These are phyloP conservation scores for Thinocorus orbignyianus DNA, from an alignment of 2,113 vertebrate genomes.

Conservation along the genomic window DNA sequence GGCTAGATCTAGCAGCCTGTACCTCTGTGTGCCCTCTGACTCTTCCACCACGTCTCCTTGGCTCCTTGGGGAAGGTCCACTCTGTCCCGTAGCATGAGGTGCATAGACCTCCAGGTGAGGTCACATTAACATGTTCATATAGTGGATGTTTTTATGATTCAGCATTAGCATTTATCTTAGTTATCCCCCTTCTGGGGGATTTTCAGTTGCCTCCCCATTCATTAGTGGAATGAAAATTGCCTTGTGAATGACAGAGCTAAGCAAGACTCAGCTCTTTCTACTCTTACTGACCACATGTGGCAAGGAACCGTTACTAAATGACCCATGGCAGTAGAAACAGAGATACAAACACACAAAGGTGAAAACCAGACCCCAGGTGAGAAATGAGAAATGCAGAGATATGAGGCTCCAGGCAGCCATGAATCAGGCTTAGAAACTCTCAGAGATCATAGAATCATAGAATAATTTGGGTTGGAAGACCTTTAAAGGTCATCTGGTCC, in stretches of 20 bases:
- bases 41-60: background rate
- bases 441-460: background rate
- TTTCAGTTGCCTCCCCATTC: background rate
- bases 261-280: background rate
- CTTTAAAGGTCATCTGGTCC: background rate
- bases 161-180: background rate
- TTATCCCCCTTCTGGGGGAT: background rate
- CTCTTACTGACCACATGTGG: background rate
- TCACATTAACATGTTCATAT: background rate
- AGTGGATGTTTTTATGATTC: background rate
- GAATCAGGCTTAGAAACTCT: background rate
- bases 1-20: background rate
- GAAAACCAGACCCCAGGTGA: background rate
- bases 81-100: background rate
- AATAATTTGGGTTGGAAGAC: background rate
- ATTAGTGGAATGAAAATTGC: background rate
- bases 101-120: background rate
- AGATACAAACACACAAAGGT: background rate
- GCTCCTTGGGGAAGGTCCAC: background rate
- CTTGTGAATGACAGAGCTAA: background rate
- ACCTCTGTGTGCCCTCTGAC: background rate
- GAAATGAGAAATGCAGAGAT: background rate
- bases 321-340: background rate
- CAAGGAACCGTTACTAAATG: background rate
- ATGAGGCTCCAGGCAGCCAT: fast-evolving